Percentiles rank a stretch among this genome's conserved stretches.
Evolutionary conservation across 2,888 invertebrate genomes (phyloP).

Genomic region (Erebia aethiops): DNA sequence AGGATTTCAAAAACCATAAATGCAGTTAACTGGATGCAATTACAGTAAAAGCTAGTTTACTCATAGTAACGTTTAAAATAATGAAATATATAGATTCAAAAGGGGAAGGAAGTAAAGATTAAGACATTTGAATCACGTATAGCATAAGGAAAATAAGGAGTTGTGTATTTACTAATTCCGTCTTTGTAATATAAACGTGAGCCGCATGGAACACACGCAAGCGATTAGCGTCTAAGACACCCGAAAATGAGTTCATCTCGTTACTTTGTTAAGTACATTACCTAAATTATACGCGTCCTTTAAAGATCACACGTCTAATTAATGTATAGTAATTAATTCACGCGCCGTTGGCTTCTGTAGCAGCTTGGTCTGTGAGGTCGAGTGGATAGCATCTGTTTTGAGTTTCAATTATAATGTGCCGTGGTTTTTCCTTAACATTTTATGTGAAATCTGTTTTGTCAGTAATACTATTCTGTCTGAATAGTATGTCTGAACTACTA

Average conservation of each 20-base stretch:
- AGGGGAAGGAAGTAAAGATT: neutral
- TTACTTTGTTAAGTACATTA: conserved; percentile 43
- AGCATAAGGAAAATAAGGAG: neutral
- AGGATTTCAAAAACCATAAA: no score
- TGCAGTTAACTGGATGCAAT: no score
- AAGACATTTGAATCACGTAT: neutral
- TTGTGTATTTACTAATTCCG: conserved; percentile 3
- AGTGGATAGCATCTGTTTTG: conserved; percentile 49
- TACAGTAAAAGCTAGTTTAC: no score
- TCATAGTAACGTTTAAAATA: no score
- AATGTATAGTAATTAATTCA: conserved; percentile 59
- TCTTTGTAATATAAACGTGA: conserved; percentile 4
- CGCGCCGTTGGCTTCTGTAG: conserved; percentile 52
- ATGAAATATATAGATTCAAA: no score
- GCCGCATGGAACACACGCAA: neutral
- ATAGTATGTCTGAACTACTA: neutral
- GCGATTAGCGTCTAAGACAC: conserved; percentile 14
- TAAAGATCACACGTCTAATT: conserved; percentile 58
- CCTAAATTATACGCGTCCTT: conserved; percentile 45
- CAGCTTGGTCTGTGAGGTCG: conserved; percentile 54
- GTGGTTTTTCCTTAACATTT: conserved; percentile 1
- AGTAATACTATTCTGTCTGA: no score
- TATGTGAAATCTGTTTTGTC: neutral
- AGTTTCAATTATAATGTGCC: conserved; percentile 8
- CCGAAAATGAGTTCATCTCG: conserved; percentile 34